These are phyloP conservation scores for Drosophila mayaguana DNA, from an alignment of 2,888 invertebrate species.

Conservation along the genomic window DNA sequence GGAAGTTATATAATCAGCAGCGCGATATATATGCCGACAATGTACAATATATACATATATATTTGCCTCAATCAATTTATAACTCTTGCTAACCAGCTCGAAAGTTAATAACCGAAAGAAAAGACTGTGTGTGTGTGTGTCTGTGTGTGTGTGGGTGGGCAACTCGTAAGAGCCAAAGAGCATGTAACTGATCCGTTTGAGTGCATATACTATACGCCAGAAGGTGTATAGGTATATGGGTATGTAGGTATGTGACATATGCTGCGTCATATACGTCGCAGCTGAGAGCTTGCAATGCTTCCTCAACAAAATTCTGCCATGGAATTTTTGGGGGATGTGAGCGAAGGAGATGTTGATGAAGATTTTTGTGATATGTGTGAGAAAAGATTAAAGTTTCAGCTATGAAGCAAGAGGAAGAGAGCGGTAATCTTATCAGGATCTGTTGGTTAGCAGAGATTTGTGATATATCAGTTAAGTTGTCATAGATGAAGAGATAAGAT, in stretches of 20 bases:
- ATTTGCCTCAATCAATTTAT: constrained; percentile 71
- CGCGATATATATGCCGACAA: constrained; percentile 27
- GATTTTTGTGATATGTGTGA: constrained; percentile 30
- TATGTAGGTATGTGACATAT: not conserved
- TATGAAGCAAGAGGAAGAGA: not conserved
- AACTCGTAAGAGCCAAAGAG: constrained; percentile 16
- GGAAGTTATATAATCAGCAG: constrained; percentile 77
- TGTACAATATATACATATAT: constrained; percentile 1
- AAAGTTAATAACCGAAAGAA: constrained; percentile 67
- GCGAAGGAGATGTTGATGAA: not conserved
- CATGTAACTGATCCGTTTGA: constrained; percentile 70
- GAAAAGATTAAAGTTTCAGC: constrained; percentile 17
- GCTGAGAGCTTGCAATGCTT: constrained; percentile 48
- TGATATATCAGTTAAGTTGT: not conserved
- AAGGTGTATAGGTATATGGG: not conserved
- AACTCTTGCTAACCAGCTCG: constrained; percentile 71
- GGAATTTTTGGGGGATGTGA: constrained; percentile 1
- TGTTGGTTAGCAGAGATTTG: not conserved
- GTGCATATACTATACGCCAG: constrained; percentile 49
- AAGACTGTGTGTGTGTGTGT: constrained; percentile 31
- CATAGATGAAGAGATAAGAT: not conserved
- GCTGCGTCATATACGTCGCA: constrained; percentile 24
- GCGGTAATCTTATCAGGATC: not conserved
- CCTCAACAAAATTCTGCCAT: constrained; percentile 48
- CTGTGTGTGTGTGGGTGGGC: constrained; percentile 45